Conservation (phyloP, 1,140 invertebrate genomes). For the Drosophila nigromelanica region DNA sequence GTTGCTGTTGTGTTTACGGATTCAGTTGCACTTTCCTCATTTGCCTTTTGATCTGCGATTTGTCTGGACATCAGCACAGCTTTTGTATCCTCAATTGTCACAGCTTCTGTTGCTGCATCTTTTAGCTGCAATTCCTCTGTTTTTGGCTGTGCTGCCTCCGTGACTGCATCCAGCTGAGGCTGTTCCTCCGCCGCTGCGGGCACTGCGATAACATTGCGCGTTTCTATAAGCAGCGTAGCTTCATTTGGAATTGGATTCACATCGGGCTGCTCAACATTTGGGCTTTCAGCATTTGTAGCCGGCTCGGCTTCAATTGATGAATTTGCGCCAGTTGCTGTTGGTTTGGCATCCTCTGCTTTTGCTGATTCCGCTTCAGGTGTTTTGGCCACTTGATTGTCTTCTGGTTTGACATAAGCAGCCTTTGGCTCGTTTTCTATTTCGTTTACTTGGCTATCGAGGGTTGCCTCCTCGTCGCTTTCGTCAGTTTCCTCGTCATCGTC, state of each 20-base stretch:
- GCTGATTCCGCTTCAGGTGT: background rate
- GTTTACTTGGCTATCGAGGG: slow-evolving; percentile 42
- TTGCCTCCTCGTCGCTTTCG: slow-evolving; percentile 33
- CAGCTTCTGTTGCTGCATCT: too few relatives aligned
- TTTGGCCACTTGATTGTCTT: background rate
- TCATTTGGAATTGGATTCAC: background rate
- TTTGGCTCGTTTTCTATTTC: slow-evolving; percentile 38
- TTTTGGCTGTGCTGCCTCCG: background rate
- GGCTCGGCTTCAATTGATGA: background rate
- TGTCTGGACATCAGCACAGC: background rate
- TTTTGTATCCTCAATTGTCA: background rate
- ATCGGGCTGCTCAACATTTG: background rate
- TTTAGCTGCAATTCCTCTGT: background rate
- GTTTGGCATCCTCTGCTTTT: background rate
- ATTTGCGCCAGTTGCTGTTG: slow-evolving; percentile 1
- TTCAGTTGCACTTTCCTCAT: background rate
- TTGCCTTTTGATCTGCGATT: background rate
- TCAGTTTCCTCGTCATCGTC: slow-evolving; percentile 48
- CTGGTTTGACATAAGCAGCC: slow-evolving; percentile 5
- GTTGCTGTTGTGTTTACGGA: background rate
- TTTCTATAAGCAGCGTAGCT: slow-evolving; percentile 3
- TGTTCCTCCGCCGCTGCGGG: background rate
- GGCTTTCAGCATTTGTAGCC: background rate
- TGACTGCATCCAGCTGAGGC: background rate
- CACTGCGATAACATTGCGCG: background rate